Conservation (phyloP, 2,888 invertebrate genomes). For the Steromphala cineraria region DNA sequence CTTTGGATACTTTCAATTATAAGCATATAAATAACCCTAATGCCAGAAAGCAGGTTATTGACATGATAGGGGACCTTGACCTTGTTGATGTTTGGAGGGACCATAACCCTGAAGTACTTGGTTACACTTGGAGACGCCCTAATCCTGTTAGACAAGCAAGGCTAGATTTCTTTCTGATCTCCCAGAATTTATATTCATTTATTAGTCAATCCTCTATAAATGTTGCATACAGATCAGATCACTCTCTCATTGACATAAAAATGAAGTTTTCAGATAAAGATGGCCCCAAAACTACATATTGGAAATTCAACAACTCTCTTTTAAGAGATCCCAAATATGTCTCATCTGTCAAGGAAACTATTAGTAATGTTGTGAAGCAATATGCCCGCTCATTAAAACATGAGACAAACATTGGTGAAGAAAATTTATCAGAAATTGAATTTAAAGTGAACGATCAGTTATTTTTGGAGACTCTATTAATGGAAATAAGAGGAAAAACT, state of each 20-base stretch:
- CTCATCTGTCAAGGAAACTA: neutral
- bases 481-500: conserved; percentile 27
- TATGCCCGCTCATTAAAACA: neutral
- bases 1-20: conserved; percentile 1
- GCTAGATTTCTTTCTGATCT: conserved; percentile 16
- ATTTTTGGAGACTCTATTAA: conserved; percentile 9
- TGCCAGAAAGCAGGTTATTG: neutral
- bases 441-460: conserved; percentile 1
- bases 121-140: conserved; percentile 19
- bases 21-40: neutral
- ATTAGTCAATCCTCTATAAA: neutral
- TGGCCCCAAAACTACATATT: neutral
- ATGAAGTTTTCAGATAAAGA: too few relatives aligned
- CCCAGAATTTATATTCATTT: neutral
- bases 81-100: neutral
- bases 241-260: neutral
- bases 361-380: neutral
- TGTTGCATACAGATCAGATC: conserved; percentile 21
- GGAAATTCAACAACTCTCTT: conserved; percentile 27
- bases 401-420: neutral
- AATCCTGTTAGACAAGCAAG: conserved; percentile 17
- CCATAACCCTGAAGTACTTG: neutral
- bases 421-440: too few relatives aligned
- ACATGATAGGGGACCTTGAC: neutral
- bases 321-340: conserved; percentile 13